These are phyloP conservation scores for Drosophila tropicalis DNA, from an alignment of 1,140 invertebrate species.

Conservation along the genomic window DNA sequence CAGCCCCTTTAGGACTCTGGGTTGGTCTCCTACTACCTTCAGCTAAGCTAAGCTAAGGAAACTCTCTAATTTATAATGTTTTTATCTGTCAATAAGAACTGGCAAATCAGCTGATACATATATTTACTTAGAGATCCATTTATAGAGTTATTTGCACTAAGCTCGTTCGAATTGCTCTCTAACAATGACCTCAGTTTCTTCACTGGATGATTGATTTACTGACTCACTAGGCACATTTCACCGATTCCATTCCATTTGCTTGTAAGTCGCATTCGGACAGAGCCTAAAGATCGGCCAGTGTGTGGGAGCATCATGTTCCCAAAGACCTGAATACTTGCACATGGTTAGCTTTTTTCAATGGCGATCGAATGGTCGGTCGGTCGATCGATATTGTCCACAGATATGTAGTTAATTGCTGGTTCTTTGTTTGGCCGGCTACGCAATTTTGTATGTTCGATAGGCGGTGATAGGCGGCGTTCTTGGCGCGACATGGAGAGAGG, in stretches of 20 bases:
- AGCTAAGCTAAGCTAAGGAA: too few relatives aligned
- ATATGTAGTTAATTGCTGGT: neutral
- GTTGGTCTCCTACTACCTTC: too few relatives aligned
- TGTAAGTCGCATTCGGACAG: neutral
- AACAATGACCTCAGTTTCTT: slow-evolving; percentile 46
- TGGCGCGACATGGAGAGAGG: too few relatives aligned
- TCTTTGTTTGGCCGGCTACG: slow-evolving; percentile 22
- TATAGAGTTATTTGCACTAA: slow-evolving; percentile 20
- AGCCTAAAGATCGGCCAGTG: neutral
- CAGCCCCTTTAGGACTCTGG: too few relatives aligned
- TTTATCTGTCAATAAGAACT: too few relatives aligned
- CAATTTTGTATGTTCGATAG: slow-evolving; percentile 5
- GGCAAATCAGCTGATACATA: too few relatives aligned
- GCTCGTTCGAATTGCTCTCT: slow-evolving; percentile 37
- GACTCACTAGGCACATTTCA: slow-evolving; percentile 36
- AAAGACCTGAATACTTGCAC: neutral
- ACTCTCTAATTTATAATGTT: too few relatives aligned
- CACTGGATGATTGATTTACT: slow-evolving; percentile 32
- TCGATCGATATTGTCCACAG: neutral
- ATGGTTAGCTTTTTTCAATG: neutral
- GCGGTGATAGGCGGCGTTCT: slow-evolving; percentile 20
- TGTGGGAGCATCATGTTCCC: neutral
- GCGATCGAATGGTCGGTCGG: neutral
- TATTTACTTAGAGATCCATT: too few relatives aligned
- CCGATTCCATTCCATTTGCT: slow-evolving; percentile 37